These are phyloP conservation scores for Cacajao melanocephalus DNA, from an alignment of 2,797 vertebrate species.

Conservation along the genomic window DNA sequence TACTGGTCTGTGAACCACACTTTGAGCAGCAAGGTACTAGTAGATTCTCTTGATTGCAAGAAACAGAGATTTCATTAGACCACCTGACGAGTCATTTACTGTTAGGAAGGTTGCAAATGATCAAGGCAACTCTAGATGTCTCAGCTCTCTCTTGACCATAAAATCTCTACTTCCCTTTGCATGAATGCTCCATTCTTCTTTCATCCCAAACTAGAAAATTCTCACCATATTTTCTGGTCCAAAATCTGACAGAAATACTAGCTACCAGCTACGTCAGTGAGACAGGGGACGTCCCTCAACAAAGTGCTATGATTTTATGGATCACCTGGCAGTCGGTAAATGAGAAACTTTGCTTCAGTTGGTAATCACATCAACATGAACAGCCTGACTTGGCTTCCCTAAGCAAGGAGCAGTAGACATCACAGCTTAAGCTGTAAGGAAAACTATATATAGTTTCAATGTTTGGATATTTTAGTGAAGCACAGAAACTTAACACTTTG, in stretches of 20 bases:
- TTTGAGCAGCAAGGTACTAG: background rate
- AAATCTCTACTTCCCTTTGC: background rate
- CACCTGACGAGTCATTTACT: background rate
- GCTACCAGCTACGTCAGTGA: background rate
- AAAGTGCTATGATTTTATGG: background rate
- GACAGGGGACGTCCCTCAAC: background rate
- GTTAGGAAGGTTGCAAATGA: background rate
- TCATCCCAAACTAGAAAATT: background rate
- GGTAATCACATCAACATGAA: background rate
- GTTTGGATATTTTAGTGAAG: background rate
- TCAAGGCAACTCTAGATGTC: background rate
- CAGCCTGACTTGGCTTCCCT: background rate
- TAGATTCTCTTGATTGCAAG: background rate
- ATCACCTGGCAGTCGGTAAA: background rate
- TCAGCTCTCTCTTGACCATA: background rate
- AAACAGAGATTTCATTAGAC: background rate
- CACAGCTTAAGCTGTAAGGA: background rate
- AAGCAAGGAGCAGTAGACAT: background rate
- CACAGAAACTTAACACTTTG: background rate
- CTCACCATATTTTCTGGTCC: background rate
- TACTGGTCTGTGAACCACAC: background rate
- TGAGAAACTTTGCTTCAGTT: background rate
- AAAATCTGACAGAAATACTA: constrained; percentile 21
- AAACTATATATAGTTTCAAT: background rate
- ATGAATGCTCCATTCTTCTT: background rate